Evolutionary conservation across 1,140 invertebrate genomes (phyloP).

Genomic region (Pseudomyrmex pallidus): DNA sequence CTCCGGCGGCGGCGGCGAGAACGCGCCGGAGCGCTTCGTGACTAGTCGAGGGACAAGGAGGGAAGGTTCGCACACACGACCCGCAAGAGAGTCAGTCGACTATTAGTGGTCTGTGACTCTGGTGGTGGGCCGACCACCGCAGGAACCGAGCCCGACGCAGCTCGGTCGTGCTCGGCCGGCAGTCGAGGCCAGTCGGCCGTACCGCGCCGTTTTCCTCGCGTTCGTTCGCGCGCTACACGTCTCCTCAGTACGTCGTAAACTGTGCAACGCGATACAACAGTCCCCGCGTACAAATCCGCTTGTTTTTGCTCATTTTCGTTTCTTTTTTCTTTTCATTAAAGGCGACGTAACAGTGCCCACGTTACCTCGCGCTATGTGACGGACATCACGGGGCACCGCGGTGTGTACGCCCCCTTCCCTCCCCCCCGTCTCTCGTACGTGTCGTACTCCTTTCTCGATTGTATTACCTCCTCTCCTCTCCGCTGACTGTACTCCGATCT

Average conservation of each 20-base stretch:
- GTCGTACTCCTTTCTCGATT: constrained; percentile 42
- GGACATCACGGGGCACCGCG: constrained; percentile 70
- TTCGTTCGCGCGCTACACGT: constrained; percentile 61
- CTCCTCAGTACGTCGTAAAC: constrained; percentile 44
- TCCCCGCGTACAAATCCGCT: background rate
- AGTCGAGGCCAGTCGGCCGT: constrained; percentile 70
- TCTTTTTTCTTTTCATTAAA: constrained; percentile 40
- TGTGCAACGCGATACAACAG: constrained; percentile 49
- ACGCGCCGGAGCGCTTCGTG: constrained; percentile 38
- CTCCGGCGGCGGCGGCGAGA: constrained; percentile 14
- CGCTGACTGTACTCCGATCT: constrained; percentile 7
- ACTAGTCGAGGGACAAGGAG: constrained; percentile 52
- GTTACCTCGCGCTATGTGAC: constrained; percentile 72
- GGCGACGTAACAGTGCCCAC: constrained; percentile 58
- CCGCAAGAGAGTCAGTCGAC: constrained; percentile 70
- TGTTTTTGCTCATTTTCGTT: background rate
- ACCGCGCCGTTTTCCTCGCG: constrained; percentile 54
- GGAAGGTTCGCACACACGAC: constrained; percentile 33
- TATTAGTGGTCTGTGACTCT: constrained; percentile 75
- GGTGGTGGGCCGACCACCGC: constrained; percentile 73
- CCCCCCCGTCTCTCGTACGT: constrained; percentile 45
- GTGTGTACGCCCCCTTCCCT: constrained; percentile 65
- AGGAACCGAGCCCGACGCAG: constrained; percentile 73
- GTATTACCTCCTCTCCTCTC: background rate
- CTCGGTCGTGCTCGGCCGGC: constrained; percentile 75